phyloP scores from a whole-genome alignment of 2,888 invertebrate genomes.

The Pseudanteris insignis region DNA sequence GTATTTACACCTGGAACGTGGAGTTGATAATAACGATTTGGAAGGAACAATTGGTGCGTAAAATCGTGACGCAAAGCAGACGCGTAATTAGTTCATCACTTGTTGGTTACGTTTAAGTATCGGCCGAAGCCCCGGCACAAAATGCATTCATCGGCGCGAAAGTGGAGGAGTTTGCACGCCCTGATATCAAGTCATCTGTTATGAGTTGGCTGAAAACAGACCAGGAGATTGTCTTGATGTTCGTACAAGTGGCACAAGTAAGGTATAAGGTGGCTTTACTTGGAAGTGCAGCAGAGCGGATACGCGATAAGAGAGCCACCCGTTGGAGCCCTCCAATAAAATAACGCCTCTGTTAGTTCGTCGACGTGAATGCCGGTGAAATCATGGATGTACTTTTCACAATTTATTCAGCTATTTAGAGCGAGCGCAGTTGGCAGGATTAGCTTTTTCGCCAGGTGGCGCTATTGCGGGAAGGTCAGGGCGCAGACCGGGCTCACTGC shows the following conservation, averaged over 20 bases:
- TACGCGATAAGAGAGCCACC: conserved; percentile 64
- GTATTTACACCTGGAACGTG: no score
- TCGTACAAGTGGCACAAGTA: conserved; percentile 44
- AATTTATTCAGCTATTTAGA: conserved; percentile 65
- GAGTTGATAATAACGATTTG: no score
- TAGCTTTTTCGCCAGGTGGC: conserved; percentile 45
- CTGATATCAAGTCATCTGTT: conserved; percentile 43
- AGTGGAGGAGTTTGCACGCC: conserved; percentile 23
- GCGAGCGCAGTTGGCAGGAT: conserved; percentile 47
- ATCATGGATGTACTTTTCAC: conserved; percentile 48
- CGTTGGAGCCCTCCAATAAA: conserved; percentile 43
- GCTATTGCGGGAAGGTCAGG: conserved; percentile 33
- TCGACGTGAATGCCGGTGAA: conserved; percentile 33
- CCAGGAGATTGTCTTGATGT: conserved; percentile 43
- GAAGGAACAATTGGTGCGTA: no score
- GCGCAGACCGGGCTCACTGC: conserved; percentile 21
- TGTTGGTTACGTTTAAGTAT: conserved; percentile 18
- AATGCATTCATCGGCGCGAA: conserved; percentile 36
- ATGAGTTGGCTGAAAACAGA: conserved; percentile 41
- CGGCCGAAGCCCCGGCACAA: conserved; percentile 14
- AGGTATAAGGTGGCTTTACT: conserved; percentile 57
- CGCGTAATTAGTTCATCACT: conserved; percentile 33
- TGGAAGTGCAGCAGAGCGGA: conserved; percentile 62
- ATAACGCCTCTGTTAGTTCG: conserved; percentile 31
- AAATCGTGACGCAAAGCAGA: no score